phyloP scores from a whole-genome alignment of 2,888 invertebrate species.

The Amaurobius ferox region DNA sequence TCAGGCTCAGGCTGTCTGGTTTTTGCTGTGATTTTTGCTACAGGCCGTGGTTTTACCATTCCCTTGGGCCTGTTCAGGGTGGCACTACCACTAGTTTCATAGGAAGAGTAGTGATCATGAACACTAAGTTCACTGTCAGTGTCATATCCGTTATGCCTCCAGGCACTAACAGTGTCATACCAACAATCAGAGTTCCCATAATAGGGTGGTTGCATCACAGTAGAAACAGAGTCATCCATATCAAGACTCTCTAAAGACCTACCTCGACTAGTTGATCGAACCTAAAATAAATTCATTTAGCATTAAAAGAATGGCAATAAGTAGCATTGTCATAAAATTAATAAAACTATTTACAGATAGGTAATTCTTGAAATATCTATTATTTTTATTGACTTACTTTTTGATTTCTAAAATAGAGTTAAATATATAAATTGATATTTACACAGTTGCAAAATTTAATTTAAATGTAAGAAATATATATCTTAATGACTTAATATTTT shows the following conservation, averaged over 20 bases:
- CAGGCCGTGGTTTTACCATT: slow-evolving; percentile 87
- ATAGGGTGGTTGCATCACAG: slow-evolving; percentile 63
- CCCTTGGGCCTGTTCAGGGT: slow-evolving; percentile 91
- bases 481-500: too few species aligned
- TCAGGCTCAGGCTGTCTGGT: slow-evolving; percentile 61
- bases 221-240: slow-evolving; percentile 72
- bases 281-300: too few species aligned
- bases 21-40: slow-evolving; percentile 83
- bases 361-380: too few species aligned
- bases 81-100: slow-evolving; percentile 79
- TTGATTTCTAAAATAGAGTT: too few species aligned
- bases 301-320: too few species aligned
- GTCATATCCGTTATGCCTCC: slow-evolving; percentile 71
- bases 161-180: slow-evolving; percentile 72
- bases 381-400: too few species aligned
- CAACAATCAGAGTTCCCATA: slow-evolving; percentile 65
- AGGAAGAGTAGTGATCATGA: slow-evolving; percentile 61
- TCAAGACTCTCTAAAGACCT: slow-evolving; percentile 73
- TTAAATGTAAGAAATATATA: too few species aligned
- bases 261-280: slow-evolving; percentile 71
- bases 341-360: too few species aligned
- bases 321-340: too few species aligned
- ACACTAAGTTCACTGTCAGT: slow-evolving; percentile 71
- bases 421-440: too few species aligned
- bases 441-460: too few species aligned